phyloP scores from a whole-genome alignment of 2,797 vertebrate genomes.

The Poecilia picta region DNA sequence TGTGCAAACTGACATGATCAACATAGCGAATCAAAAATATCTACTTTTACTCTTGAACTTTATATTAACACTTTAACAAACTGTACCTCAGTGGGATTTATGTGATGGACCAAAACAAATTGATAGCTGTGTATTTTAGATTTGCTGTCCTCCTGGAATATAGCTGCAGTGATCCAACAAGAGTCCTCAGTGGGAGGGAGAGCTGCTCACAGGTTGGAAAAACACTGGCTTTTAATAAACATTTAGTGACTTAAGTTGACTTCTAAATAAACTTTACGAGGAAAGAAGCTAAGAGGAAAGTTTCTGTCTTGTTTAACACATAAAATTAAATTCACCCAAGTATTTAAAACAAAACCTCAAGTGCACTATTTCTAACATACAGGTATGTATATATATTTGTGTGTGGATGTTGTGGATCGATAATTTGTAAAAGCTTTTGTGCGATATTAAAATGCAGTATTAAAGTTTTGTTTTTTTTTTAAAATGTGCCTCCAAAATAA shows the following conservation, averaged over 20 bases:
- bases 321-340: not conserved
- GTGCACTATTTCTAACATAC: not conserved
- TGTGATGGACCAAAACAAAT: not conserved
- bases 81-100: not conserved
- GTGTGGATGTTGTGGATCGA: not conserved
- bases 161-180: not conserved
- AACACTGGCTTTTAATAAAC: not conserved
- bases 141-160: not conserved
- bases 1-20: not conserved
- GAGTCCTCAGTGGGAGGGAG: not conserved
- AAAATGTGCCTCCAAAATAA: not conserved
- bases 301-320: not conserved
- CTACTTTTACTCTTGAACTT: too few species aligned
- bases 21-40: not conserved
- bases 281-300: not conserved
- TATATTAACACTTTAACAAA: not conserved
- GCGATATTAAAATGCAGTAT: not conserved
- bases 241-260: not conserved
- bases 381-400: too few species aligned
- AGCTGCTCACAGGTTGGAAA: not conserved
- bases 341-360: not conserved
- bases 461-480: not conserved
- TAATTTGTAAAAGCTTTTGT: not conserved
- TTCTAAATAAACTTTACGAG: not conserved
- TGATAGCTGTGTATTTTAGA: not conserved